Base-by-base conservation (phyloP, 2,888 invertebrate species). In the Sinelater perroti region DNA sequence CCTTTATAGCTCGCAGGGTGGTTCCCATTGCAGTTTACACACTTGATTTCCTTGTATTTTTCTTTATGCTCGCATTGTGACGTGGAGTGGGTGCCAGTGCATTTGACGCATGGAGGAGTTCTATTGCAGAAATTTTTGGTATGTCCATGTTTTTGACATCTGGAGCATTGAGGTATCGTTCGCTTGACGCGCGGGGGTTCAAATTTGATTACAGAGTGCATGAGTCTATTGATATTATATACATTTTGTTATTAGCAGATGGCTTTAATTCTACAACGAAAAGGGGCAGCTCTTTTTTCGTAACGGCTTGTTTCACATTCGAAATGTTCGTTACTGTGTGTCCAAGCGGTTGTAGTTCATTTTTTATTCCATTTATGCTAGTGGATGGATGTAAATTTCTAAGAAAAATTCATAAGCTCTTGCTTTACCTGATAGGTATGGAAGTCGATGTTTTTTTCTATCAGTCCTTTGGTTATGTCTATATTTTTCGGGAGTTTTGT, bases 141-240 rank as follows among this genome's bases (percentile, higher is more conserved):
- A 40, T 62, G 58, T n/a, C 58, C 64, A 21, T 51, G 57, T 24
- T 36, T 38, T 42, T 62, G 62, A 13, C 57, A 57, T 13, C 35
- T 30, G 3, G 44, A 28, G 16, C 60, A 61, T 30, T 61, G 57
- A 6, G 56, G 47, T 8, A 60, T 54, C 3, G 10, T 45, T 45
- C 35, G 17, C 45, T 47, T 17, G 26, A 38, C 10, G 4, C 30
- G 49, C 5, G 60, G 63, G 6, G 55, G 33, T 61, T 62, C 57
- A 17, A 61, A 24, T 28, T 47, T 17, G 16, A 33, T 33, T 6
- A 47, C 26, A 1, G 33, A 47, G n/a, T 47, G 47, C 30, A 31
- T 33, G 4, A 45, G 45, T 40, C 7, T 14, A 20, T 21, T 11
- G 20, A 40, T 40, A 2, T 18, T 18, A 11, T 40, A 40, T 13